Conservation (phyloP, 2,797 vertebrate species). For the Oreortyx pictus region DNA sequence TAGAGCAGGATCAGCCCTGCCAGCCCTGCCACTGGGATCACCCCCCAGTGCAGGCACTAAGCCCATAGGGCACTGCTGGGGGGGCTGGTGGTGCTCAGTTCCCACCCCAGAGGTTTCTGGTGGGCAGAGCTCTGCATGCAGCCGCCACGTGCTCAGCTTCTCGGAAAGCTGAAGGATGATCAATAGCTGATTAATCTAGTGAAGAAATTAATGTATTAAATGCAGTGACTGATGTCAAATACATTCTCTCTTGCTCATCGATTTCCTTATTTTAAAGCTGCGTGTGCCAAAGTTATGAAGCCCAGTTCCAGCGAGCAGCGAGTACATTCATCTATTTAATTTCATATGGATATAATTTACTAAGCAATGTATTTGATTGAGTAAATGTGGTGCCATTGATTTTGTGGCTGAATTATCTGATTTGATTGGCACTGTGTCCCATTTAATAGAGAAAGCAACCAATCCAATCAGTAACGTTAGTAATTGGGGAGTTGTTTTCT, state of each 20-base stretch:
- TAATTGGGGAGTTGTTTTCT: slow-evolving; percentile 69
- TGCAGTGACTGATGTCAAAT: slow-evolving; percentile 73
- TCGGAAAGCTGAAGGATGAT: slow-evolving; percentile 67
- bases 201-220: slow-evolving; percentile 79
- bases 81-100: too few relatives aligned
- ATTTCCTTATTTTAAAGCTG: slow-evolving; percentile 67
- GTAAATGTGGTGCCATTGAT: slow-evolving; percentile 74
- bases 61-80: too few relatives aligned
- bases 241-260: slow-evolving; percentile 69
- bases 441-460: slow-evolving; percentile 65
- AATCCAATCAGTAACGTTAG: slow-evolving; percentile 62
- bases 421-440: slow-evolving; percentile 72
- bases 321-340: slow-evolving; percentile 74
- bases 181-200: slow-evolving; percentile 77
- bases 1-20: background rate
- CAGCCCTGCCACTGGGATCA: background rate
- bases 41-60: too few relatives aligned
- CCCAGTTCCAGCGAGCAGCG: background rate
- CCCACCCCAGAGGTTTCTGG: background rate
- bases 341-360: slow-evolving; percentile 75
- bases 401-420: slow-evolving; percentile 70
- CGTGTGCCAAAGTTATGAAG: slow-evolving; percentile 46
- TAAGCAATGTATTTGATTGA: slow-evolving; percentile 66
- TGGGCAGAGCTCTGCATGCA: background rate
- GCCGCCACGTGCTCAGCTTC: background rate